phyloP scores from a whole-genome alignment of 2,888 invertebrate genomes.

The Ceramica pisi region DNA sequence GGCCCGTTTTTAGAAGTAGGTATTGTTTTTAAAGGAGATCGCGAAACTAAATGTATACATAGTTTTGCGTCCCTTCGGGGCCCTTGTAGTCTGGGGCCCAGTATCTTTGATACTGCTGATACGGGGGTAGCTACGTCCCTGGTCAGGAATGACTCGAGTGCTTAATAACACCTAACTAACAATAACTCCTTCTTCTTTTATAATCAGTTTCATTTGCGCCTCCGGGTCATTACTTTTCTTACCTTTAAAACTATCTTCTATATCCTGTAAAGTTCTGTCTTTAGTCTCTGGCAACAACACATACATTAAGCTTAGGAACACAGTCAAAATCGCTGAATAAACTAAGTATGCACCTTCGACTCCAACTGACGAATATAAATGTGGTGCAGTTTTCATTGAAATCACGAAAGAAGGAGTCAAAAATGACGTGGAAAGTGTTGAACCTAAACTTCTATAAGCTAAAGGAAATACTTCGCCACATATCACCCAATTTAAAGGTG shows the following conservation, averaged over 20 bases:
- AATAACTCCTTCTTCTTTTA: conserved; percentile 67
- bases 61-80: no score
- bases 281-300: conserved; percentile 86
- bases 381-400: conserved; percentile 89
- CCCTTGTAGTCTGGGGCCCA: no score
- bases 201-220: conserved; percentile 83
- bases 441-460: conserved; percentile 87
- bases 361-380: conserved; percentile 85
- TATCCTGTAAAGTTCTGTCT: conserved; percentile 86
- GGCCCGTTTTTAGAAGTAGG: no score
- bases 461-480: conserved; percentile 88
- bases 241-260: conserved; percentile 87
- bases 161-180: conserved; percentile 29
- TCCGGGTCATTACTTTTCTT: conserved; percentile 78
- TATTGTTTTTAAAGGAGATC: no score
- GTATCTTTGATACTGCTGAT: no score
- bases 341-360: conserved; percentile 87
- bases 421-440: conserved; percentile 86
- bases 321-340: conserved; percentile 81
- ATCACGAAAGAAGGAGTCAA: conserved; percentile 85
- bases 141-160: conserved; percentile 15
- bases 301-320: conserved; percentile 82
- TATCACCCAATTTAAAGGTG: conserved; percentile 87
- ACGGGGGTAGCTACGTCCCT: no score
- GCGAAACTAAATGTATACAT: no score